Percentiles rank a stretch among this genome's conserved stretches.
Evolutionary conservation across 2,888 invertebrate genomes (phyloP).

Genomic region (Xylota sylvarum): DNA sequence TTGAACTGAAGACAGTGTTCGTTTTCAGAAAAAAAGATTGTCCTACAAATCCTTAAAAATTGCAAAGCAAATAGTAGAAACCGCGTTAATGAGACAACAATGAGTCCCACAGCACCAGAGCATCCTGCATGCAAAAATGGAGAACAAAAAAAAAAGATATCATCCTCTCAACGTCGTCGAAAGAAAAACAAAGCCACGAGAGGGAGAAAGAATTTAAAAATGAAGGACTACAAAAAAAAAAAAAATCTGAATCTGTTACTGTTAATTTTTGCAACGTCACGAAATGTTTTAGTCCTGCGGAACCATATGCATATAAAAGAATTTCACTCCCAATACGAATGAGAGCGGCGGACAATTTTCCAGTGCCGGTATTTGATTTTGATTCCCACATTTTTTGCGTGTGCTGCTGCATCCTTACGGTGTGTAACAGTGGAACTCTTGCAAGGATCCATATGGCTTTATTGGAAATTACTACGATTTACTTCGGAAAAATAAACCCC

Average conservation of each 20-base stretch:
- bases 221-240: slow-evolving; percentile 5
- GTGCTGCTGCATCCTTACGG: slow-evolving; percentile 68
- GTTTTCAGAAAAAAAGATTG: not conserved
- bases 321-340: slow-evolving; percentile 29
- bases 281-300: slow-evolving; percentile 75
- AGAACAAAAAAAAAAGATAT: not conserved
- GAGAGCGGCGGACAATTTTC: slow-evolving; percentile 28
- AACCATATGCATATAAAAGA: slow-evolving; percentile 57
- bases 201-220: slow-evolving; percentile 6
- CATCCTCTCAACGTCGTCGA: slow-evolving; percentile 26
- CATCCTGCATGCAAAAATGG: slow-evolving; percentile 19
- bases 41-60: not conserved
- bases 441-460: slow-evolving; percentile 12
- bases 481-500: not conserved
- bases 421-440: slow-evolving; percentile 53
- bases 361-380: slow-evolving; percentile 50
- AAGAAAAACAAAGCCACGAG: slow-evolving; percentile 58
- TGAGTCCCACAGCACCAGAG: slow-evolving; percentile 6
- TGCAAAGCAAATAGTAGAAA: not conserved
- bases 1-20: slow-evolving; percentile 29
- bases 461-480: slow-evolving; percentile 36
- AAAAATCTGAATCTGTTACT: slow-evolving; percentile 54
- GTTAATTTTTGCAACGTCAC: slow-evolving; percentile 77
- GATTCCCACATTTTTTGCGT: slow-evolving; percentile 58
- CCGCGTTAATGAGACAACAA: slow-evolving; percentile 58